Evolutionary conservation across 2,888 invertebrate species (phyloP).

Genomic region (Drosophila atroscutellata): DNA sequence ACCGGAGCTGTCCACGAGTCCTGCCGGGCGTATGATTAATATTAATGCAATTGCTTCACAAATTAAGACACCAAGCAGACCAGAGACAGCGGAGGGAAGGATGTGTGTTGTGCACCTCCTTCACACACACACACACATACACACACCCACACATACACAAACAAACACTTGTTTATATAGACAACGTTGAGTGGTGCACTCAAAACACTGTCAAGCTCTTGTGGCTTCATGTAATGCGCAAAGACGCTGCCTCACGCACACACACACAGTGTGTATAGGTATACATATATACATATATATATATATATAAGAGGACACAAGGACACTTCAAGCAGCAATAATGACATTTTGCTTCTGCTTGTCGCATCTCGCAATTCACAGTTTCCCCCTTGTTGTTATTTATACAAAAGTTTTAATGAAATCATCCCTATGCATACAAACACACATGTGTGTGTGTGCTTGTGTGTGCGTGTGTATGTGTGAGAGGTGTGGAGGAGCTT

Average conservation of each 20-base stretch:
- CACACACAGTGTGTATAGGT: not conserved
- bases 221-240: conserved; percentile 50
- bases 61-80: conserved; percentile 11
- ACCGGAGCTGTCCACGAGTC: conserved; percentile 95
- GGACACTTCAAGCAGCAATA: conserved; percentile 63
- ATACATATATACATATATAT: not conserved
- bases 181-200: conserved; percentile 49
- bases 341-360: conserved; percentile 56
- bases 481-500: not conserved
- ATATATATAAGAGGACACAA: conserved; percentile 17
- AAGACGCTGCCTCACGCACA: conserved; percentile 31
- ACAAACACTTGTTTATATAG: not conserved
- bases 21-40: conserved; percentile 85
- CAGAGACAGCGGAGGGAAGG: not conserved
- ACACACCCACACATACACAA: not conserved
- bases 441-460: not conserved
- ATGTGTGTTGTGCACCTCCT: not conserved
- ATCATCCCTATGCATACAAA: conserved; percentile 37
- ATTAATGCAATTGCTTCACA: conserved; percentile 49
- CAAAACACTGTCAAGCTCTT: conserved; percentile 31
- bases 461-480: not conserved
- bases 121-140: not conserved
- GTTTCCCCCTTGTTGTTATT: conserved; percentile 44
- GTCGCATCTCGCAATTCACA: conserved; percentile 25
- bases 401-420: conserved; percentile 69